Evolutionary conservation across 1,140 invertebrate species (phyloP).

Genomic region (Rhagoletis pomonella): DNA sequence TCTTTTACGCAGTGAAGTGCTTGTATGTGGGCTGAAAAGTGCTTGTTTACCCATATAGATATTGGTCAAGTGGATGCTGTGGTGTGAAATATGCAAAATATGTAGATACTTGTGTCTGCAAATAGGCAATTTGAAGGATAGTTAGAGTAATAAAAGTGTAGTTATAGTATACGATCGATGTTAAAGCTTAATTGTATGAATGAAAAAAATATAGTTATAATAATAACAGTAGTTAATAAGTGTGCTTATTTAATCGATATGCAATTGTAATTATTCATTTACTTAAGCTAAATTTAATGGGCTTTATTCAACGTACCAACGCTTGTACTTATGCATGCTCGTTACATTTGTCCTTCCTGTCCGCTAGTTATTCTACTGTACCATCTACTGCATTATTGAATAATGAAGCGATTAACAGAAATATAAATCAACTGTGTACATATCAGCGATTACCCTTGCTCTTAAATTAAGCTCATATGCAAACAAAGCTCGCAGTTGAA

Average conservation of each 20-base stretch:
- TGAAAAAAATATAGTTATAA: no score
- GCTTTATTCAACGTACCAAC: no score
- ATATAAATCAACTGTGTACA: neutral
- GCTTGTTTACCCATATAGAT: constrained; percentile 16
- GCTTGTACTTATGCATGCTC: no score
- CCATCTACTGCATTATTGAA: neutral
- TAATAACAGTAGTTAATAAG: no score
- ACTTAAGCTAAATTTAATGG: no score
- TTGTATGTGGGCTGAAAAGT: constrained; percentile 18
- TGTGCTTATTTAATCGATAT: no score
- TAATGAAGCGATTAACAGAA: constrained; percentile 1
- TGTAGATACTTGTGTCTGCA: neutral
- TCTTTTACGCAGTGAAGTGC: constrained; percentile 39
- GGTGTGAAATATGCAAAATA: neutral
- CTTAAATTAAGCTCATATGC: neutral
- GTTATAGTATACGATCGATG: no score
- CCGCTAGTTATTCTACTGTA: no score
- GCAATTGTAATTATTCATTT: no score
- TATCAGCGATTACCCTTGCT: neutral
- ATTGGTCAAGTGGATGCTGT: constrained; percentile 24
- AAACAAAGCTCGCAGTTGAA: neutral
- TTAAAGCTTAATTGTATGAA: no score
- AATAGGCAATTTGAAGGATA: neutral
- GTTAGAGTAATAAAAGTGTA: no score
- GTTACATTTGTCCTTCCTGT: no score